Evolutionary conservation across 2,888 invertebrate genomes (phyloP).

Genomic region (Calliopum simillimum): DNA sequence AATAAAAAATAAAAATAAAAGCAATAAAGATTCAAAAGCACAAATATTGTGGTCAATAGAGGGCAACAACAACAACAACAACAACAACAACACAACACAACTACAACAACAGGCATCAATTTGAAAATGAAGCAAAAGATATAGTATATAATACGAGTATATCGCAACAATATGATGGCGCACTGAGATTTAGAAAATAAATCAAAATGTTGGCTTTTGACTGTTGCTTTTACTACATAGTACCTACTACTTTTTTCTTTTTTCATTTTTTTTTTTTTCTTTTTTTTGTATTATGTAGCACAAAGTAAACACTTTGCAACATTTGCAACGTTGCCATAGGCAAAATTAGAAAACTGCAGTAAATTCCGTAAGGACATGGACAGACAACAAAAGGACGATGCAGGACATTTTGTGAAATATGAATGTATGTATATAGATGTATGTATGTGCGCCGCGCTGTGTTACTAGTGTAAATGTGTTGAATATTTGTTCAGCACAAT

Average conservation of each 20-base stretch:
- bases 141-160: not conserved
- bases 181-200: conserved; percentile 24
- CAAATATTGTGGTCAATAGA: conserved; percentile 23
- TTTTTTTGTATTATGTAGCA: conserved; percentile 20
- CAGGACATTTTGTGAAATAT: conserved; percentile 1
- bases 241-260: not conserved
- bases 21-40: conserved; percentile 21
- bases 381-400: not conserved
- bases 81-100: not conserved
- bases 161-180: not conserved
- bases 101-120: not conserved
- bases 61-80: conserved; percentile 16
- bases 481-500: conserved; percentile 14
- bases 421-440: not conserved
- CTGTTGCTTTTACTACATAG: not conserved
- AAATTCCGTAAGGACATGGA: conserved; percentile 9
- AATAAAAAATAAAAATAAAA: not conserved
- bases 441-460: not conserved
- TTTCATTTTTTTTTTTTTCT: not conserved
- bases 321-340: conserved; percentile 17
- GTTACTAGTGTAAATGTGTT: conserved; percentile 1
- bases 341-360: conserved; percentile 29
- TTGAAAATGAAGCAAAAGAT: not conserved
- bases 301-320: conserved; percentile 23
- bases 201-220: conserved; percentile 23